Evolutionary conservation across 2,113 vertebrate genomes (phyloP).

Genomic region (Opisthocomus hoazin): DNA sequence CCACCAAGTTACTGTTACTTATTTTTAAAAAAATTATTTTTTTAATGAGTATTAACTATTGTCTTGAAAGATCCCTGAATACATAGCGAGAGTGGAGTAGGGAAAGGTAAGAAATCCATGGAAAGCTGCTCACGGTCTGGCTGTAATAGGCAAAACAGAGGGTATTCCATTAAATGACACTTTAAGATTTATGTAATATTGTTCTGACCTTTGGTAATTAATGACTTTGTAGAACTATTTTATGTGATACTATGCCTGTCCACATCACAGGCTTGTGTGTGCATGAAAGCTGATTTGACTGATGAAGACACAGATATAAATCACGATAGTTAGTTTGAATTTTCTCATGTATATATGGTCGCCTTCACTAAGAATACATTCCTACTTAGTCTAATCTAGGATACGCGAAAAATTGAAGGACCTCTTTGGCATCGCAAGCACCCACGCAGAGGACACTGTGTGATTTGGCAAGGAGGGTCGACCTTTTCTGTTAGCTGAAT

Average conservation of each 20-base stretch:
- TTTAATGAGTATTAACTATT: background rate
- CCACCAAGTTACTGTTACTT: background rate
- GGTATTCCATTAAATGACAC: background rate
- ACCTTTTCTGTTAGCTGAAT: background rate
- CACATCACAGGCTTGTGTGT: background rate
- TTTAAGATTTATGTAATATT: background rate
- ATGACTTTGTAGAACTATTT: background rate
- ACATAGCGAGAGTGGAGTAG: background rate
- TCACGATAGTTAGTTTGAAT: background rate
- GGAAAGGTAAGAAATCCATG: background rate
- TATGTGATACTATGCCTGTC: background rate
- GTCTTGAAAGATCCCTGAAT: background rate
- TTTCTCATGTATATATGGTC: background rate
- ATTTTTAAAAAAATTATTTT: background rate
- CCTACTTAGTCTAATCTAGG: background rate
- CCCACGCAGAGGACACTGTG: background rate
- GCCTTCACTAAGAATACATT: background rate
- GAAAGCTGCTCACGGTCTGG: background rate
- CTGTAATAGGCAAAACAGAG: background rate
- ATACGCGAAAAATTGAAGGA: background rate
- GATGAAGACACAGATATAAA: background rate
- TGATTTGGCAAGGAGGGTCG: background rate
- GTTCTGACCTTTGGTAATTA: background rate
- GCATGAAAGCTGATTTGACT: background rate
- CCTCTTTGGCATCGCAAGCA: fast-evolving